phyloP scores from a whole-genome alignment of 30 jellyfish, hydroid and myxozoan species.

The Chrysaora quinquecirrha region DNA sequence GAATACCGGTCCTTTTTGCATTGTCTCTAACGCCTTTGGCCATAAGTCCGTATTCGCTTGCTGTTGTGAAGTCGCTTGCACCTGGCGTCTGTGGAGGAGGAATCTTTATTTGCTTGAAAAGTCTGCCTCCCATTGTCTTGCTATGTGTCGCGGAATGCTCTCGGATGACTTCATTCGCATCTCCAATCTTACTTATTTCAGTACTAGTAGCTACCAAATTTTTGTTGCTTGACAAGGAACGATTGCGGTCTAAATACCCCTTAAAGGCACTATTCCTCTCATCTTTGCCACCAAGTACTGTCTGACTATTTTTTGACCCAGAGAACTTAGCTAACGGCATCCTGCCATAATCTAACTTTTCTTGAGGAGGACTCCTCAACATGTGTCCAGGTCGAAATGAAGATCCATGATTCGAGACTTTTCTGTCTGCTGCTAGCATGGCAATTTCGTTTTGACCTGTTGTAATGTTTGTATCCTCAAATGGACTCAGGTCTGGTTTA shows the following conservation, averaged over 20 bases:
- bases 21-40: neutral
- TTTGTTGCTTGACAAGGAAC: neutral
- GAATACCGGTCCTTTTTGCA: neutral
- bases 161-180: neutral
- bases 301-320: too few relatives aligned
- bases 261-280: neutral
- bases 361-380: too few relatives aligned
- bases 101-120: neutral
- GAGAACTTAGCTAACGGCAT: too few relatives aligned
- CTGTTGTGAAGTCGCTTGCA: neutral
- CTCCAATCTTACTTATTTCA: neutral
- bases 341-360: too few relatives aligned
- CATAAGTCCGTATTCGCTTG: neutral
- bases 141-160: neutral
- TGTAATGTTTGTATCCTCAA: too few relatives aligned
- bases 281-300: neutral
- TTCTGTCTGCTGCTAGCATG: too few relatives aligned
- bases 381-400: too few relatives aligned
- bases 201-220: neutral
- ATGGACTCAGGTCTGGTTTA: too few relatives aligned
- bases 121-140: neutral
- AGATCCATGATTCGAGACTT: too few relatives aligned
- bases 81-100: conserved; percentile 16
- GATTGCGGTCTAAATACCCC: neutral
- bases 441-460: too few relatives aligned